Percentiles rank a stretch among this genome's conserved stretches.
Conservation (phyloP, 2,797 vertebrate species). For the Coracias cyanogaster region DNA sequence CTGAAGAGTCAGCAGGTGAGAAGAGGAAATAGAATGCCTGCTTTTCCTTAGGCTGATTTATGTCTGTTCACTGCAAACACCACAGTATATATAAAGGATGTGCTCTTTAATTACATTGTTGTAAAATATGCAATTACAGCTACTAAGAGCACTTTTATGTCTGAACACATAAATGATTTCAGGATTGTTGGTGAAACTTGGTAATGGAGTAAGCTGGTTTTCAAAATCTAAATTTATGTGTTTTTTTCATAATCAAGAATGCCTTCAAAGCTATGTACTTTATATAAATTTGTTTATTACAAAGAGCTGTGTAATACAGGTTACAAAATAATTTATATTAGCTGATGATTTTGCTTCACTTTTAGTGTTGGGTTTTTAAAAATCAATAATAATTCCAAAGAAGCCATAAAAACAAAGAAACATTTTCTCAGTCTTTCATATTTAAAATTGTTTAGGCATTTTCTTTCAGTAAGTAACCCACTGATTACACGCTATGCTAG, state of each 20-base stretch:
- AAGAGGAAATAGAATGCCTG: not conserved
- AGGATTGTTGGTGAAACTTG: not conserved
- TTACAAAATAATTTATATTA: not conserved
- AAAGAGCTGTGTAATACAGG: not conserved
- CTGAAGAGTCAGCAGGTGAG: not conserved
- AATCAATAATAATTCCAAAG: not conserved
- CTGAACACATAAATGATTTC: constrained; percentile 42
- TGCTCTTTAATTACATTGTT: constrained; percentile 48
- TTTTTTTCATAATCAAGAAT: constrained; percentile 27
- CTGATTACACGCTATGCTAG: not conserved
- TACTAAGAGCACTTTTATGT: constrained; percentile 55
- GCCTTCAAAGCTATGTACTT: not conserved
- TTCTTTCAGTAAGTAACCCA: not conserved
- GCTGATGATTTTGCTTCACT: not conserved
- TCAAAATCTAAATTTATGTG: not conserved
- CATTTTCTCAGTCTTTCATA: not conserved
- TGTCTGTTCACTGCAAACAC: constrained; percentile 4
- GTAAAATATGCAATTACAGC: constrained; percentile 58
- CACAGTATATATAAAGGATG: constrained; percentile 22
- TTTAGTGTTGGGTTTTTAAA: not conserved
- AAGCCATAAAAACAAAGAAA: not conserved
- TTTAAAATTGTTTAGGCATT: not conserved
- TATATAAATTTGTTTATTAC: not conserved
- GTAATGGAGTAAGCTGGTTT: not conserved
- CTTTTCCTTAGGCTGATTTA: constrained; percentile 31